phyloP scores from a whole-genome alignment of 2,888 invertebrate genomes.

The Creontiades dilutus region DNA sequence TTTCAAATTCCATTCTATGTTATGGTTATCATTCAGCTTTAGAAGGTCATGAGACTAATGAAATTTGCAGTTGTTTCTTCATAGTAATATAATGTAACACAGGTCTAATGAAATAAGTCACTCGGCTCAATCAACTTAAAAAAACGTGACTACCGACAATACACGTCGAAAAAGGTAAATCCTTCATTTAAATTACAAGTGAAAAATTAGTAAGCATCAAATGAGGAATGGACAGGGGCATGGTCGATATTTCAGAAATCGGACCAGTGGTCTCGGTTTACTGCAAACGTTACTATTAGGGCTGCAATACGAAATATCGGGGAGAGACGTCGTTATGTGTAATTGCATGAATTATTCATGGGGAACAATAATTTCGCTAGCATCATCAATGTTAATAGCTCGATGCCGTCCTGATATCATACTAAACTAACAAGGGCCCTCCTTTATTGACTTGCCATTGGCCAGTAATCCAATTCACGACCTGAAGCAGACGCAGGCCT shows the following conservation, averaged over 20 bases:
- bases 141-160: neutral
- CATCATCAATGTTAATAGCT: neutral
- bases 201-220: no score
- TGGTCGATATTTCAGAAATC: neutral
- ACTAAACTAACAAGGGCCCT: conserved; percentile 4
- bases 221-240: no score
- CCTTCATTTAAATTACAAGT: conserved; percentile 80
- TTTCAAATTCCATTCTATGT: no score
- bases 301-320: conserved; percentile 19
- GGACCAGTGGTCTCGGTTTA: neutral
- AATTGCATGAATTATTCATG: conserved; percentile 77
- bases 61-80: no score
- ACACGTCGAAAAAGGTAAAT: conserved; percentile 78
- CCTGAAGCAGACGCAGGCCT: no score
- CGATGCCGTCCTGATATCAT: neutral
- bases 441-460: neutral
- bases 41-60: no score
- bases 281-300: neutral
- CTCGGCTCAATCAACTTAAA: no score
- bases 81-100: no score
- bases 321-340: conserved; percentile 78
- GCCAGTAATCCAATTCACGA: no score
- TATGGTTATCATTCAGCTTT: no score
- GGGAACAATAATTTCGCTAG: conserved; percentile 37
- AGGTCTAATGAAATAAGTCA: no score